These are phyloP conservation scores for Oncopodura yosiiana DNA, from an alignment of 1,140 invertebrate genomes.

Conservation along the genomic window DNA sequence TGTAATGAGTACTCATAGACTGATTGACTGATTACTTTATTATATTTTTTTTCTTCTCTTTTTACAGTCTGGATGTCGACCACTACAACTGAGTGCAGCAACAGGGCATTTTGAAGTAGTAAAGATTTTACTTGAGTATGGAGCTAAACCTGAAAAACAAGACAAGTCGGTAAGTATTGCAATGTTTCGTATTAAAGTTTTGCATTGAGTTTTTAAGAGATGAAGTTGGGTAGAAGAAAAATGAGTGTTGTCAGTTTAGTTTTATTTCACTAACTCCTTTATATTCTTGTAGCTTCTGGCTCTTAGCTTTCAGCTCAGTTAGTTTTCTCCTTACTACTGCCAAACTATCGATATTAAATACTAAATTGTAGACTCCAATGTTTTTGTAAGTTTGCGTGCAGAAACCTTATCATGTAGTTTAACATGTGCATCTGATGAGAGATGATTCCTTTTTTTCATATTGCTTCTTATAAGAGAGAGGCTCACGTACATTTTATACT, in stretches of 20 bases:
- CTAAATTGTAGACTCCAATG: background rate
- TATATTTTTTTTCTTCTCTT: conserved; percentile 13
- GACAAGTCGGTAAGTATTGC: conserved; percentile 29
- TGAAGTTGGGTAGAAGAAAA: background rate
- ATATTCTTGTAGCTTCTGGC: too few species aligned
- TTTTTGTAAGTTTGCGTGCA: too few species aligned
- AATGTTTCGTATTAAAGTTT: background rate
- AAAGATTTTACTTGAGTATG: conserved; percentile 28
- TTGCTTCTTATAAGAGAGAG: too few species aligned
- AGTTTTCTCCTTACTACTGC: background rate
- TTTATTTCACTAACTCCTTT: background rate
- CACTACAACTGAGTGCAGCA: conserved; percentile 30
- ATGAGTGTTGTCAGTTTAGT: background rate
- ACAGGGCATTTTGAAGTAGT: conserved; percentile 31
- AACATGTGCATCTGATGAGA: too few species aligned
- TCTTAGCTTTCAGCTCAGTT: too few species aligned
- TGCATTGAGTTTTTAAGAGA: background rate
- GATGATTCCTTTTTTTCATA: too few species aligned
- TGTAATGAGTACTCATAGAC: too few species aligned
- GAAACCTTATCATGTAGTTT: too few species aligned
- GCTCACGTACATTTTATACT: too few species aligned
- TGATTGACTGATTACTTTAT: too few species aligned
- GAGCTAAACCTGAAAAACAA: conserved; percentile 29
- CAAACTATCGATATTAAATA: background rate
- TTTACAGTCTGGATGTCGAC: conserved; percentile 28